Evolutionary conservation across 2,113 vertebrate genomes (phyloP), one percentile per base, ranked within the genome.

Genomic region (Leptobrachium leishanense): DNA sequence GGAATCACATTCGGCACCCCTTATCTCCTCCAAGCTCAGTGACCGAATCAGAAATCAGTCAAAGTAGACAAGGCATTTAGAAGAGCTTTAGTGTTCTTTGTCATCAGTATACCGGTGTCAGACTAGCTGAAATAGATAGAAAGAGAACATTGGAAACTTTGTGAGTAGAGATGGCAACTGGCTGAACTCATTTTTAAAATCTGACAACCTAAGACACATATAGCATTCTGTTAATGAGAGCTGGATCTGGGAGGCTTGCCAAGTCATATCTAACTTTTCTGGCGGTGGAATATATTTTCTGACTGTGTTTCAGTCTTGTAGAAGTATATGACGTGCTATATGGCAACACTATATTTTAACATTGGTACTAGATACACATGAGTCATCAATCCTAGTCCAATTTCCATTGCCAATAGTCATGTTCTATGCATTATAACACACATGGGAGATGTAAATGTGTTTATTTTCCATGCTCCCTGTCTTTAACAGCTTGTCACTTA

Each of bases 41-140:
- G 75, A 7, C 11, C 65, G 43, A 43, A 77, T 77, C 75, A 77
- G 54, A 59, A 77, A 77, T 71, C 76, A 77, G 54, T 77, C 76
- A 77, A 63, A 70, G 76, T 50, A 62, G 76, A 77, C 67, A 55
- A 77, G 76, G 41, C 67, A 71, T 77, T 77, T 69, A 77, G 66
- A 62, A 62, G n/a, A 70, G 75, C 65, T 77, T 43, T 77, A 69
- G 54, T 62, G 54, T 77, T 69, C 42, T 43, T 59, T 44, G 54
- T 69, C 75, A 77, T 77, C 75, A 59, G 41, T 43, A 57, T 68
- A 77, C 76, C 64, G 31, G 42, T 70, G 67, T 63, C 68, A 71
- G 63, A 50, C 42, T 39, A 77, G 76, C n/a, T 71, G 68, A 77
- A 71, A 77, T 71, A 63, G 76, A 77, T 77, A 66, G 65, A 77